Evolutionary conservation across 1,140 invertebrate species (phyloP), one percentile per base, ranked within the genome.

Genomic region (Gyrodactylus salaris): DNA sequence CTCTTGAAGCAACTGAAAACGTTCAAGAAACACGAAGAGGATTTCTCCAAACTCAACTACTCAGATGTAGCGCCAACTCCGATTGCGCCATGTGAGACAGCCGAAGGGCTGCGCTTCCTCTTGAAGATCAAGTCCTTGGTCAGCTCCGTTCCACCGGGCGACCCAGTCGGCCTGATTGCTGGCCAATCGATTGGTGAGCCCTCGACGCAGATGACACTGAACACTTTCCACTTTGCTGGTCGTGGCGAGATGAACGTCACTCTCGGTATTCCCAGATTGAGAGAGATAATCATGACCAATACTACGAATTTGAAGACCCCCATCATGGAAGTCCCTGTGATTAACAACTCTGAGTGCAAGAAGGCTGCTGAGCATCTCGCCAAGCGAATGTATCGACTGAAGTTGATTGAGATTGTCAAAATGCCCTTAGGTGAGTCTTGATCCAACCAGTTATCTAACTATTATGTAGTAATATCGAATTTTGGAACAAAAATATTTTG

Each of bases 181-280:
- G 93, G 93, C 23, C 86, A 87, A 83, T 95, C 91, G 7, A 88
- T 98, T 76, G 93, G 93, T 74, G 95, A 99, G 82, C 94, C 94
- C 0, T 96, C 92, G 1, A 99, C 95, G 74, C 94, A 99, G 83
- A 98, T 99, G 94, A 99, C 95, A 76, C 80, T 99, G 75, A 99
- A 99, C 78, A 99, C 95, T 27, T 99, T 99, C 81, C 95, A 99
- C 79, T 97, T 97, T 83, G 94, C 95, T 76, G 95, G 95, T 80
- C 86, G 91, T 82, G 92, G 93, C 84, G 95, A 98, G 81, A 97
- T 98, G 91, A 99, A 99, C 81, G 92, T 99, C 0, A 99, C 95
- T 0, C 83, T 98, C 0, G 93, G 82, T 77, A 96, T 97, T 76
- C 94, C 93, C 0, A 85, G 94, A 76, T 82, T 99, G 0, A 83